phyloP scores from a whole-genome alignment of 2,113 vertebrate species.

The Pseudorhombus dupliciocellatus region DNA sequence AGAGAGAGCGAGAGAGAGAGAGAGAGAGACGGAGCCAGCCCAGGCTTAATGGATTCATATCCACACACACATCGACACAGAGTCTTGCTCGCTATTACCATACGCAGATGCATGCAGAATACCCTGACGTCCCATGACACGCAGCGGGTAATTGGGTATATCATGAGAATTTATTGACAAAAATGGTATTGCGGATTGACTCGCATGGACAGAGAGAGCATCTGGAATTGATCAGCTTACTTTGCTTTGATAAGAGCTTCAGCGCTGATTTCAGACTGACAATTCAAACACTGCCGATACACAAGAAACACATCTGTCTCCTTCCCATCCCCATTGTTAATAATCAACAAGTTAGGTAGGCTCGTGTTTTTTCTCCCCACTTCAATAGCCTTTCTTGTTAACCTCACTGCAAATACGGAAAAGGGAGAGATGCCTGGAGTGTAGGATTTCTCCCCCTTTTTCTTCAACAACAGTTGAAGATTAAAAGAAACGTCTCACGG shows the following conservation, averaged over 20 bases:
- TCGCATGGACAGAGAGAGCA: conserved; percentile 60
- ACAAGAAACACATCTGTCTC: conserved; percentile 69
- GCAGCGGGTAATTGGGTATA: conserved; percentile 50
- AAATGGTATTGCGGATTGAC: conserved; percentile 41
- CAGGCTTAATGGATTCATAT: conserved; percentile 13
- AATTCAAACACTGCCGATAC: conserved; percentile 74
- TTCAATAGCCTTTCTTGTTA: conserved; percentile 82
- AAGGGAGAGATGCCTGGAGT: conserved; percentile 78
- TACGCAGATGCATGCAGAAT: conserved; percentile 12
- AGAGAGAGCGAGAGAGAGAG: conserved; percentile 11
- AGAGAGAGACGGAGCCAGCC: conserved; percentile 18
- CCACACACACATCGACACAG: conserved; percentile 6
- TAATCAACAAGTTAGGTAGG: conserved; percentile 83
- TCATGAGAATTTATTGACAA: conserved; percentile 64
- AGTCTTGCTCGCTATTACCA: conserved; percentile 15
- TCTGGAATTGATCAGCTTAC: conserved; percentile 70
- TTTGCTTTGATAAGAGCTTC: conserved; percentile 72
- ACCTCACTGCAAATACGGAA: conserved; percentile 81
- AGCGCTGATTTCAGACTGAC: conserved; percentile 66
- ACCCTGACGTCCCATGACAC: conserved; percentile 29
- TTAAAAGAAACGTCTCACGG: conserved; percentile 85
- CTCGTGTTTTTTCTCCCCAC: conserved; percentile 69
- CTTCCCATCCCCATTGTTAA: conserved; percentile 74
- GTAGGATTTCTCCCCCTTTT: conserved; percentile 71
- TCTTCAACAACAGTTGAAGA: conserved; percentile 85